Percentiles rank a stretch among this genome's conserved stretches.
Evolutionary conservation across 2,888 invertebrate species (phyloP).

Genomic region (Sepioteuthis lessoniana): DNA sequence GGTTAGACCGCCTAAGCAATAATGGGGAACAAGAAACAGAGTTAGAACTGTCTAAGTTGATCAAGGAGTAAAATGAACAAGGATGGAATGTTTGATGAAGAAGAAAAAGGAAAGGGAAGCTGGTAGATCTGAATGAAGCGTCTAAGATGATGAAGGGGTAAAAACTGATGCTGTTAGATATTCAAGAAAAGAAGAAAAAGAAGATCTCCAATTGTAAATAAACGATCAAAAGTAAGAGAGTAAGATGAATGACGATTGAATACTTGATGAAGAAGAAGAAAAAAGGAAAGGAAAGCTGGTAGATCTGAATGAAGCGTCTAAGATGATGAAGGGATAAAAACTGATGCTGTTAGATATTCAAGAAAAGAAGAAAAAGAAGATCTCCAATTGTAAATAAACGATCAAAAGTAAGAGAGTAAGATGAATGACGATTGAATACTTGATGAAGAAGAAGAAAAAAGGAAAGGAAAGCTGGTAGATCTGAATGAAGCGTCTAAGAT

Average conservation of each 20-base stretch:
- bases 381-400: too few species aligned
- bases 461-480: not conserved
- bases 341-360: too few species aligned
- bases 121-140: not conserved
- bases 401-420: not conserved
- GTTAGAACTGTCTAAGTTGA: too few species aligned
- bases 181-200: too few species aligned
- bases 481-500: too few species aligned
- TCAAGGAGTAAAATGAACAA: too few species aligned
- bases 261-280: not conserved
- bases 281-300: not conserved
- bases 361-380: too few species aligned
- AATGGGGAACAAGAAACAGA: not conserved
- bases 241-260: not conserved
- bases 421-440: not conserved
- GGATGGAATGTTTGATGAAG: not conserved
- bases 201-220: too few species aligned
- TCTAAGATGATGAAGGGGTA: not conserved
- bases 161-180: too few species aligned
- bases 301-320: too few species aligned
- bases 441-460: not conserved
- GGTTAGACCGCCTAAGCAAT: not conserved
- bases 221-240: too few species aligned
- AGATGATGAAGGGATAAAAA: too few species aligned
- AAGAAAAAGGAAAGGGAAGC: not conserved